Percentiles rank a stretch among this genome's conserved stretches.
These are phyloP conservation scores for Intellagama lesueurii DNA, from an alignment of 2,797 vertebrate species.

Conservation along the genomic window DNA sequence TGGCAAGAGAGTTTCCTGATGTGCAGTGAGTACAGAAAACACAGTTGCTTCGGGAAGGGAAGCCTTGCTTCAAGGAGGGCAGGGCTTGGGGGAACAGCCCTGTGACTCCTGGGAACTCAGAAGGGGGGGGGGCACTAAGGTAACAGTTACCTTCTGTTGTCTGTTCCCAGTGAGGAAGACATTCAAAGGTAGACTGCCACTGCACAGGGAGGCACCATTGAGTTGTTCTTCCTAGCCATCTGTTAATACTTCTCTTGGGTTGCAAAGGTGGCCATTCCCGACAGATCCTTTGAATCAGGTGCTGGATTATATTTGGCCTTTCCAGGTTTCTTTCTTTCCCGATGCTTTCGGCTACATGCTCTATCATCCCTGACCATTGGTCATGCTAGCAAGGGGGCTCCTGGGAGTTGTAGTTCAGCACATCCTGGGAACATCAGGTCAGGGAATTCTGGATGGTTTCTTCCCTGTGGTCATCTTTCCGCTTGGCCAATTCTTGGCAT, in stretches of 20 bases:
- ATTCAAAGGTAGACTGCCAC: not conserved
- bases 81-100: too few relatives aligned
- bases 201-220: not conserved
- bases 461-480: not conserved
- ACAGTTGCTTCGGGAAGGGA: too few relatives aligned
- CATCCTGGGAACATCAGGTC: not conserved
- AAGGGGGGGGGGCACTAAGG: not conserved
- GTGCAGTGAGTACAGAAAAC: conserved; percentile 60
- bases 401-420: not conserved
- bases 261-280: too few relatives aligned
- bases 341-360: too few relatives aligned
- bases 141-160: too few relatives aligned
- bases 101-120: not conserved
- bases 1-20: conserved; percentile 91
- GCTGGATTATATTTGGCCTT: not conserved
- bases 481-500: not conserved
- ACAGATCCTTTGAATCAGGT: too few relatives aligned
- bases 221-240: accelerated
- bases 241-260: not conserved
- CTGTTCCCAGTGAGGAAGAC: too few relatives aligned
- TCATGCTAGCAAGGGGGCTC: not conserved
- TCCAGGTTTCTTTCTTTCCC: not conserved
- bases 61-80: not conserved
- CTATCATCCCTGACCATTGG: not conserved
- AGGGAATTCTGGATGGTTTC: too few relatives aligned